Evolutionary conservation across 2,888 invertebrate genomes (phyloP).

Genomic region (Nephrocerus scutellatus): DNA sequence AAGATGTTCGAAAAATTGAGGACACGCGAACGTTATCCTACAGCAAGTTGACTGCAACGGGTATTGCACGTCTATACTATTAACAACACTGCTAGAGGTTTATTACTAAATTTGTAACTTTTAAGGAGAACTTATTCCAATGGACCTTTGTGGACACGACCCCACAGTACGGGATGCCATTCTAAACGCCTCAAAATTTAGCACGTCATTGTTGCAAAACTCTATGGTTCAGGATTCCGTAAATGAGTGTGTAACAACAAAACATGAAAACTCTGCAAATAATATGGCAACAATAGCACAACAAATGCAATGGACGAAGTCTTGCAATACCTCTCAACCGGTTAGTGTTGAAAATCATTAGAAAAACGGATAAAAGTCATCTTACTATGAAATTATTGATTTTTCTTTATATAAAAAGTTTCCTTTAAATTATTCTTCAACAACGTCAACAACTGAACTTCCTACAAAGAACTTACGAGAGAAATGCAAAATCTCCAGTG

Average conservation of each 20-base stretch:
- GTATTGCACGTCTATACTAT: conserved; percentile 6
- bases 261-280: neutral
- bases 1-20: conserved; percentile 37
- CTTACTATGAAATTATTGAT: neutral
- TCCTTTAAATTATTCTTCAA: conserved; percentile 23
- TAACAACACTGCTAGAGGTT: too few relatives aligned
- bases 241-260: conserved; percentile 1
- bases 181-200: conserved; percentile 7
- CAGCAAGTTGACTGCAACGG: conserved; percentile 26
- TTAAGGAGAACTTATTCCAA: conserved; percentile 23
- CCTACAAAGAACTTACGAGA: conserved; percentile 11
- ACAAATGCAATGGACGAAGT: conserved; percentile 32
- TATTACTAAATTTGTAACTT: neutral
- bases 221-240: neutral
- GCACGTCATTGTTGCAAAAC: conserved; percentile 1
- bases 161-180: conserved; percentile 17
- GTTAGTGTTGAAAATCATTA: conserved; percentile 23
- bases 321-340: conserved; percentile 17
- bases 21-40: conserved; percentile 32
- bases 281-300: conserved; percentile 25
- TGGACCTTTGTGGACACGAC: conserved; percentile 18
- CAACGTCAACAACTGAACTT: conserved; percentile 31
- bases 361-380: too few relatives aligned
- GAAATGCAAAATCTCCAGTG: neutral
- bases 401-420: conserved; percentile 15